A percentile compares a stretch with the other conserved stretches of the same genome.
phyloP scores from a whole-genome alignment of 2,113 vertebrate species.

The Atractosteus spatula region DNA sequence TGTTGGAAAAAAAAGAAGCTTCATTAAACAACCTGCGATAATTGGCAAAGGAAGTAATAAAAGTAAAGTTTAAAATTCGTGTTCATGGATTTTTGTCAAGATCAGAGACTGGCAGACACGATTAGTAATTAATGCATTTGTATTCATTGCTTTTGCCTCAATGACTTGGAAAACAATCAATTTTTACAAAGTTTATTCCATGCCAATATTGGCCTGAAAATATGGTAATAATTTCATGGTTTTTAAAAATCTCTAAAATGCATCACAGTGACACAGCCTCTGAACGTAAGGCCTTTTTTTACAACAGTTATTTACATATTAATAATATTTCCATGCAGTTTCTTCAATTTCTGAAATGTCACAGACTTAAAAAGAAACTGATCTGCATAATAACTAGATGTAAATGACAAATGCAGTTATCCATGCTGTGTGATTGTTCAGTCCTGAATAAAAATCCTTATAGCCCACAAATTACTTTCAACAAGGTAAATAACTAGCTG shows the following conservation, averaged over 20 bases:
- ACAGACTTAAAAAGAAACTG: neutral
- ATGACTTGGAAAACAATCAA: too few species aligned
- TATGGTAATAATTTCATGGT: neutral
- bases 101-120: too few species aligned
- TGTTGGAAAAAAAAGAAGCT: too few species aligned
- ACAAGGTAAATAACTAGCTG: too few species aligned
- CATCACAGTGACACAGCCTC: neutral
- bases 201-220: neutral
- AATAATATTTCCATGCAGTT: neutral
- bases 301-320: neutral
- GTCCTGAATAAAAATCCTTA: neutral
- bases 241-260: neutral
- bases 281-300: neutral
- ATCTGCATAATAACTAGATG: slow-evolving; percentile 4
- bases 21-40: too few species aligned
- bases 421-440: neutral
- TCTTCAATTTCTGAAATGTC: neutral
- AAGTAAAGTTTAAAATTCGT: too few species aligned
- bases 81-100: too few species aligned
- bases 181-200: too few species aligned
- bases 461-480: too few species aligned
- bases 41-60: too few species aligned
- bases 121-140: too few species aligned
- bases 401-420: neutral
- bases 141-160: too few species aligned